Evolutionary conservation across 2,113 vertebrate species (phyloP), one percentile per base, ranked within the genome.

Genomic region (Morone saxatilis): DNA sequence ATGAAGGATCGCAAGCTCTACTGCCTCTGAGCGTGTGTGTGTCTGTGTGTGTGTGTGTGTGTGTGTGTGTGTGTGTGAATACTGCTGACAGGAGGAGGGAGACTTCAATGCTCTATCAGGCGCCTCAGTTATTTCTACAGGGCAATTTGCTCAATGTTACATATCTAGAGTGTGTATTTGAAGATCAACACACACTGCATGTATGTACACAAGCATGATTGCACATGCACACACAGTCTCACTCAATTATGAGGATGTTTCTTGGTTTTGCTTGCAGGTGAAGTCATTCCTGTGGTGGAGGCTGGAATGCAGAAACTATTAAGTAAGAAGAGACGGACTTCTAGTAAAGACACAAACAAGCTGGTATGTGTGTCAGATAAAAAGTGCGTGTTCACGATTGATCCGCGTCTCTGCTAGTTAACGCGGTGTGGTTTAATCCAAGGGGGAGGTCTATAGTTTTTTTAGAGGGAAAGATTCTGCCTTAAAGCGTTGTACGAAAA

Each of bases 221-320:
- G 69, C 66, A 76, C 83, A 75, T 5, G 47, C 60, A 80, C 5
- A 54, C 22, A 36, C 63, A 70, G 48, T 54, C 51, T 38, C 2
- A 65, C 51, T 38, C 4, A 72, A 78, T 81, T 69, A 77, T 43
- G 17, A 80, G 41, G 78, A 81, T 71, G 83, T 76, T 82, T 86
- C 56, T 80, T 47, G 68, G 71, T 87, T 85, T 85, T 10, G 67
- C 71, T 85, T 5, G 47, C 74, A 88, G 87, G 80, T 88, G 41
- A 87, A 92, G 25, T 83, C 86, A 91, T 93, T 90, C 92, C 88
- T 88, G 91, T 48, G 91, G 89, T 50, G 11, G 53, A 73, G 47
- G 40, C 50, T 72, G 90, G 88, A 89, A 89, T 86, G 72, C 5
- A 1, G 65, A 73, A 48, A 38, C 54, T 51, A 73, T 76, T 80